Evolutionary conservation across 2,113 vertebrate species (phyloP).

Genomic region (Microcebus tavaratra): DNA sequence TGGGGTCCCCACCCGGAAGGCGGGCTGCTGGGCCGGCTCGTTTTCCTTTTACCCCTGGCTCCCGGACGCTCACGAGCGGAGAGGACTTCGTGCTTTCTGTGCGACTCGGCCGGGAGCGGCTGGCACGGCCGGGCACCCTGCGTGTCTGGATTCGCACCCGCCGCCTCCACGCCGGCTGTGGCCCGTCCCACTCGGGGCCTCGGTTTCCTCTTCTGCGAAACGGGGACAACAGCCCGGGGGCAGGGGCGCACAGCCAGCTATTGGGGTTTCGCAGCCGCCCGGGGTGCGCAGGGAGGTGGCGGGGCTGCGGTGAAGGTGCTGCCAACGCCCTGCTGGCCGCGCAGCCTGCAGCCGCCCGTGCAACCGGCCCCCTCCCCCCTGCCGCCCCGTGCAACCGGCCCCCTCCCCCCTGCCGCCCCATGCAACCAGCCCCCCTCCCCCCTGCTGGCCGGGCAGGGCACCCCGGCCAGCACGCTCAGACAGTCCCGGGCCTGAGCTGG

Average conservation of each 20-base stretch:
- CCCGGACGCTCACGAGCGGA: not conserved
- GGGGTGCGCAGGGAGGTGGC: not conserved
- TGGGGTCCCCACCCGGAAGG: no score
- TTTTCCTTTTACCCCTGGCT: not conserved
- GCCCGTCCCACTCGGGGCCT: not conserved
- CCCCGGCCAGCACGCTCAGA: not conserved
- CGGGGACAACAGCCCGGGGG: not conserved
- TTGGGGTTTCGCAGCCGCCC: not conserved
- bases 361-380: no score
- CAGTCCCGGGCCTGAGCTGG: not conserved
- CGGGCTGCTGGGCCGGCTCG: not conserved
- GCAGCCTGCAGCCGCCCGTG: not conserved
- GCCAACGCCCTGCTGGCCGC: not conserved
- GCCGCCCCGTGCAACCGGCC: not conserved
- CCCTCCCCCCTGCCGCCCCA: not conserved
- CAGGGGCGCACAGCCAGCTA: not conserved
- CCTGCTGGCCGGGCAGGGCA: no score
- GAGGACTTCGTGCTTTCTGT: not conserved
- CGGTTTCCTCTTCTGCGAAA: slow-evolving; percentile 24
- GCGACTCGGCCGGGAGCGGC: not conserved
- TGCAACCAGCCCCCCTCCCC: no score
- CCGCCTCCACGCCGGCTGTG: not conserved
- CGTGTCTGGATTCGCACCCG: not conserved
- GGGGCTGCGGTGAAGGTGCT: slow-evolving; percentile 20
- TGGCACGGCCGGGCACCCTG: not conserved